These are phyloP conservation scores for Lithosia quadra DNA, from an alignment of 2,888 invertebrate species.

Conservation along the genomic window DNA sequence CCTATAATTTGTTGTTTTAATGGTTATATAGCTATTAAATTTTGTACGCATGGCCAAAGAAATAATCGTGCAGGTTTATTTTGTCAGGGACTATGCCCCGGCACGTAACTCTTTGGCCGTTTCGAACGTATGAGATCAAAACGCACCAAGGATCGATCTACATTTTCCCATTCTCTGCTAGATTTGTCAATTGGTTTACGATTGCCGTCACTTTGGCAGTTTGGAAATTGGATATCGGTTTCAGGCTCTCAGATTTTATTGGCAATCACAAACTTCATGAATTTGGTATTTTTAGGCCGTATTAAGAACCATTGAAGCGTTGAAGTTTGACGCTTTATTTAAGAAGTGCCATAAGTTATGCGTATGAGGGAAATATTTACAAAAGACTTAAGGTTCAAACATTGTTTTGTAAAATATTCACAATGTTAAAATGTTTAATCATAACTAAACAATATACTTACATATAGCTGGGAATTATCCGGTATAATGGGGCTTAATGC, in stretches of 20 bases:
- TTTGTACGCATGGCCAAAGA: not conserved
- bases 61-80: not conserved
- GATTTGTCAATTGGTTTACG: conserved; percentile 42
- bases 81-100: not conserved
- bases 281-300: conserved; percentile 32
- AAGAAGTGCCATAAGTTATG: conserved; percentile 16
- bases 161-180: conserved; percentile 36
- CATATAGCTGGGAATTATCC: no score
- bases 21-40: not conserved
- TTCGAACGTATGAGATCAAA: conserved; percentile 56
- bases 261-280: conserved; percentile 40
- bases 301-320: not conserved
- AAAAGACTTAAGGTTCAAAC: not conserved
- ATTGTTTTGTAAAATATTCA: not conserved
- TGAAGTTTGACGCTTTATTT: conserved; percentile 20
- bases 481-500: no score
- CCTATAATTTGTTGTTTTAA: not conserved
- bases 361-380: not conserved
- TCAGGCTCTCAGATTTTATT: conserved; percentile 37
- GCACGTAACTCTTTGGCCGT: not conserved
- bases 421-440: no score
- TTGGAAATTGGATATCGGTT: conserved; percentile 44
- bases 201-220: conserved; percentile 44
- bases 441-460: no score
- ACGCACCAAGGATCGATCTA: conserved; percentile 44